Evolutionary conservation across 2,888 invertebrate species (phyloP).

Genomic region (Drosophila kambysellisi): DNA sequence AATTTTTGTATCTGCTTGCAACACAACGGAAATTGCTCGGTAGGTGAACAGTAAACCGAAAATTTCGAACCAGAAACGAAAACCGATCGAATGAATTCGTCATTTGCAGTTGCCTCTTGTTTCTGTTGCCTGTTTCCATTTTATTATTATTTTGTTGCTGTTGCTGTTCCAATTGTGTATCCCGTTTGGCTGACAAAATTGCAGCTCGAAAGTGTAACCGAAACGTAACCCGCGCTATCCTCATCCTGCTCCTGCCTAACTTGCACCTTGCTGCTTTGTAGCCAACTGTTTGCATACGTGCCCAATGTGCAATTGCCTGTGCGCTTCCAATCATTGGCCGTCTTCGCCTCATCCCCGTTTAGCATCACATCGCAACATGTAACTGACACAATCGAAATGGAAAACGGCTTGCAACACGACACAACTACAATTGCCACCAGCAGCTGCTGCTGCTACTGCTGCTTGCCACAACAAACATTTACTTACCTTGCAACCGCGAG

Average conservation of each 20-base stretch:
- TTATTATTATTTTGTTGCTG: slow-evolving; percentile 21
- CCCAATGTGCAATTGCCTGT: slow-evolving; percentile 78
- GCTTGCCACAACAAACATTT: slow-evolving; percentile 43
- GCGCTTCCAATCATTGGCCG: slow-evolving; percentile 65
- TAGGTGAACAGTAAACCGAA: slow-evolving; percentile 48
- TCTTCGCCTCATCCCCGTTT: slow-evolving; percentile 19
- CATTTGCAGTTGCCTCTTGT: slow-evolving; percentile 34
- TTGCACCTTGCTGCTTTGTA: not conserved
- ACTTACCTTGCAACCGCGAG: slow-evolving; percentile 55
- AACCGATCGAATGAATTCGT: slow-evolving; percentile 65
- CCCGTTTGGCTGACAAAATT: slow-evolving; percentile 61
- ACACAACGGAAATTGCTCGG: slow-evolving; percentile 75
- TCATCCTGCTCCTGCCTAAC: not conserved
- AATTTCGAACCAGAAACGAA: slow-evolving; percentile 44
- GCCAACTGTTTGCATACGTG: slow-evolving; percentile 76
- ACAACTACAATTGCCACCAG: slow-evolving; percentile 43
- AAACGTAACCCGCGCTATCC: slow-evolving; percentile 12
- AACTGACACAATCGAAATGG: slow-evolving; percentile 81
- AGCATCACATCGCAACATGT: slow-evolving; percentile 64
- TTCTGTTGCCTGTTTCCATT: not conserved
- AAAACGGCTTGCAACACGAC: slow-evolving; percentile 76
- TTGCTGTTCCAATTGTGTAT: slow-evolving; percentile 51
- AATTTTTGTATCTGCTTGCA: slow-evolving; percentile 42
- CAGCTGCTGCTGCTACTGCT: slow-evolving; percentile 16
- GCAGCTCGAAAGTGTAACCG: slow-evolving; percentile 64